Percentiles rank a stretch among this genome's conserved stretches.
Conservation (phyloP, 2,113 vertebrate species). For the Apodemus sylvaticus region DNA sequence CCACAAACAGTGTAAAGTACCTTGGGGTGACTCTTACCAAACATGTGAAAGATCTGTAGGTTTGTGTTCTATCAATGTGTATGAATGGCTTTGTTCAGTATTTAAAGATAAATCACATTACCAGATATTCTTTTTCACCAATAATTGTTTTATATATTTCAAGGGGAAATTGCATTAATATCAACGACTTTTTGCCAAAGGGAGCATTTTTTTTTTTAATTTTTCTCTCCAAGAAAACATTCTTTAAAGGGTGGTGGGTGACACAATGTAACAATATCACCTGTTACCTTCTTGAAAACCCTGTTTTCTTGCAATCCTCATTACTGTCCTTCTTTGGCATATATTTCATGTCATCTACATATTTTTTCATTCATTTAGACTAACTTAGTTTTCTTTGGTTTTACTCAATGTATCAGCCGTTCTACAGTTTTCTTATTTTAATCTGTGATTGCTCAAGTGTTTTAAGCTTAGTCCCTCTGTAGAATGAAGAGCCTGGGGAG, state of each 20-base stretch:
- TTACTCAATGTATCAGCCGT: not conserved
- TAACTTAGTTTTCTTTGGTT: not conserved
- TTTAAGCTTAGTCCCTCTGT: not conserved
- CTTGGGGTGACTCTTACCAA: no score
- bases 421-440: not conserved
- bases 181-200: not conserved
- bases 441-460: not conserved
- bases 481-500: not conserved
- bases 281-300: not conserved
- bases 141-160: not conserved
- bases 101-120: not conserved
- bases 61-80: not conserved
- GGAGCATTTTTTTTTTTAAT: not conserved
- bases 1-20: no score
- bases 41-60: no score
- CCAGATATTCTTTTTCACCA: not conserved
- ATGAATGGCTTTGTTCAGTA: not conserved
- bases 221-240: not conserved
- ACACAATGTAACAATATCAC: not conserved
- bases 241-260: not conserved
- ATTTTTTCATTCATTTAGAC: not conserved
- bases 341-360: rapidly evolving
- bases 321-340: not conserved
- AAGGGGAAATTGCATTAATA: not conserved
- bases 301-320: rapidly evolving